Percentiles rank a stretch among this genome's conserved stretches.
phyloP scores from a whole-genome alignment of 2,797 vertebrate species.

The Danio jaintianensis region DNA sequence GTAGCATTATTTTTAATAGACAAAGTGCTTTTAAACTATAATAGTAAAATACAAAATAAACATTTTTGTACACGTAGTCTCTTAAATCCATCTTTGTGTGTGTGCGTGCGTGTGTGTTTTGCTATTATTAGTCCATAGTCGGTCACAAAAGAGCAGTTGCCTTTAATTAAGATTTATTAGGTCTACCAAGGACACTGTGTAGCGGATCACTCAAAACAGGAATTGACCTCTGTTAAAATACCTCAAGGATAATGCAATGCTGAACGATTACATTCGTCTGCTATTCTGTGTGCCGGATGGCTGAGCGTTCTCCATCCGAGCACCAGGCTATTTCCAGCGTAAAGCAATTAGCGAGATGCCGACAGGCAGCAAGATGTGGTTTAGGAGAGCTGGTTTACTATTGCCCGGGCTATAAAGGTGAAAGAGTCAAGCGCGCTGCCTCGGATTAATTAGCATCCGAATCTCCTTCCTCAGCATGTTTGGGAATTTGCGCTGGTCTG shows the following conservation, averaged over 20 bases:
- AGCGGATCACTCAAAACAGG: constrained; percentile 18
- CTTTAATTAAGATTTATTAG: constrained; percentile 45
- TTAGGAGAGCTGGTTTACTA: constrained; percentile 21
- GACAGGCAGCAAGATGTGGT: constrained; percentile 13
- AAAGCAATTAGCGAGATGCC: neutral
- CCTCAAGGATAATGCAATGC: constrained; percentile 37
- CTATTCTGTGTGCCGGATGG: constrained; percentile 9
- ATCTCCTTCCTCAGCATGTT: constrained; percentile 9
- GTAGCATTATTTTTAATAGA: neutral
- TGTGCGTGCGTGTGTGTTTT: neutral
- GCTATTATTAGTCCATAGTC: constrained; percentile 13
- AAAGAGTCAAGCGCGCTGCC: neutral
- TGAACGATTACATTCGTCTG: constrained; percentile 35
- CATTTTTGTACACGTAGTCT: neutral
- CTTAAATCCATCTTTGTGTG: neutral
- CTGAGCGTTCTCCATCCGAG: neutral
- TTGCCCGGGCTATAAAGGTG: neutral
- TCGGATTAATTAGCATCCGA: constrained; percentile 22
- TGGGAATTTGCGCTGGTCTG: neutral
- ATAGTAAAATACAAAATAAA: neutral
- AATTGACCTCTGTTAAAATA: constrained; percentile 37
- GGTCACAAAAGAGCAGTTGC: constrained; percentile 4
- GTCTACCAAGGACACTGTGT: constrained; percentile 22
- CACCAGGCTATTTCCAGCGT: neutral
- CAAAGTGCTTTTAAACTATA: too few species aligned